Percentiles rank a stretch among this genome's conserved stretches.
Conservation (phyloP, 1,140 invertebrate genomes). For the Vanessa atalanta region DNA sequence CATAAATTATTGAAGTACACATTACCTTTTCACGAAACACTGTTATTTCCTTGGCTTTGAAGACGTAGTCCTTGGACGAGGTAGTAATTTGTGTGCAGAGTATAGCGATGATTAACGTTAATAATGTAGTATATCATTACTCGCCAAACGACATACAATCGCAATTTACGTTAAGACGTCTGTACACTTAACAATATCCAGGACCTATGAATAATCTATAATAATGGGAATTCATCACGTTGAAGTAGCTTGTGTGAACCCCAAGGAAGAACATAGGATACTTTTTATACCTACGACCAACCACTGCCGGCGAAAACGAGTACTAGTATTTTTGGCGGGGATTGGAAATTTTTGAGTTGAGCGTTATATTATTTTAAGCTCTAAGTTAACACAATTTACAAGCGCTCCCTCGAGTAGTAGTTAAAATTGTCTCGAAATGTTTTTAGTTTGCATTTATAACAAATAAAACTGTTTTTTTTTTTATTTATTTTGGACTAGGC, state of each 20-base stretch:
- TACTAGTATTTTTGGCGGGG: too few species aligned
- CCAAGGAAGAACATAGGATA: too few species aligned
- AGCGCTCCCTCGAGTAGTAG: too few species aligned
- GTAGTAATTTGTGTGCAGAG: constrained; percentile 17
- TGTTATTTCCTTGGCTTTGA: constrained; percentile 15
- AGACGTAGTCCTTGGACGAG: not conserved
- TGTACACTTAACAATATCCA: constrained; percentile 9
- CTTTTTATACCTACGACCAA: too few species aligned
- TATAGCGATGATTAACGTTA: constrained; percentile 22
- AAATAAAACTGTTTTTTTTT: too few species aligned
- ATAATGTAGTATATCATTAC: constrained; percentile 25
- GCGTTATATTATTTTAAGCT: too few species aligned
- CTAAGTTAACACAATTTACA: too few species aligned
- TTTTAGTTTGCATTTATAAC: too few species aligned
- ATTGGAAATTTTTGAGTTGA: not conserved
- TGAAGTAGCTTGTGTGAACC: too few species aligned
- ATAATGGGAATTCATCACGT: not conserved
- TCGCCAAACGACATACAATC: constrained; percentile 16
- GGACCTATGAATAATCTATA: not conserved
- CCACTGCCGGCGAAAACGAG: too few species aligned
- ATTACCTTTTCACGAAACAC: not conserved
- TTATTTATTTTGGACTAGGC: too few species aligned
- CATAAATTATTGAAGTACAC: not conserved
- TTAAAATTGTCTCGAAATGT: too few species aligned
- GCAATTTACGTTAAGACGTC: constrained; percentile 25